Percentiles rank a stretch among this genome's conserved stretches.
Evolutionary conservation across 1,140 invertebrate genomes (phyloP).

Genomic region (Tetraneura akinire): DNA sequence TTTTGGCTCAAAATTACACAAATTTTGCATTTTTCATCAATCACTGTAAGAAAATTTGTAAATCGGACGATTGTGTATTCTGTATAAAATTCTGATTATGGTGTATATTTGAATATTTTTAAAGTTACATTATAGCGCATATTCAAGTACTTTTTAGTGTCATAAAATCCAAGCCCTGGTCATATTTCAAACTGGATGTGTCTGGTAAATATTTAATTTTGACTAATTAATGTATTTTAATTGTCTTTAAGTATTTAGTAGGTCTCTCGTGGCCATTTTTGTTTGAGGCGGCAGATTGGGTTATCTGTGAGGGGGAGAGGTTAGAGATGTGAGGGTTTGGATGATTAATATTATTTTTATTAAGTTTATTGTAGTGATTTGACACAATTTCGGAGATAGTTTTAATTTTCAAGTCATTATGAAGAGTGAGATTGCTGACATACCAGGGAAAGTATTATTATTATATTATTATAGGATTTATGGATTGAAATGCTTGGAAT

Average conservation of each 20-base stretch:
- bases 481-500: conserved; percentile 53
- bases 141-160: too few relatives aligned
- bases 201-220: background rate
- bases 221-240: background rate
- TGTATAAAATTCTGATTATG: too few relatives aligned
- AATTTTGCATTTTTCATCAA: too few relatives aligned
- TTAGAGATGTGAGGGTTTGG: background rate
- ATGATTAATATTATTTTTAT: background rate
- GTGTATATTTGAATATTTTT: too few relatives aligned
- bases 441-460: conserved; percentile 14
- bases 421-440: conserved; percentile 12
- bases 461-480: conserved; percentile 5
- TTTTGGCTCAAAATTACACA: too few relatives aligned
- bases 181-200: too few relatives aligned
- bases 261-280: background rate
- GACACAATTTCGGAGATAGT: background rate
- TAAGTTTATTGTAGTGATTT: background rate
- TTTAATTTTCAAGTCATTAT: background rate
- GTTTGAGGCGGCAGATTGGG: background rate
- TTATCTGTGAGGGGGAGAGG: background rate
- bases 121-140: too few relatives aligned
- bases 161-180: too few relatives aligned
- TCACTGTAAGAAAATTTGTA: too few relatives aligned
- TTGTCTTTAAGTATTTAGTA: background rate
- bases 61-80: too few relatives aligned